Evolutionary conservation across 2,888 invertebrate genomes (phyloP), one percentile per base, ranked within the genome.

Genomic region (Mythimna pallens): DNA sequence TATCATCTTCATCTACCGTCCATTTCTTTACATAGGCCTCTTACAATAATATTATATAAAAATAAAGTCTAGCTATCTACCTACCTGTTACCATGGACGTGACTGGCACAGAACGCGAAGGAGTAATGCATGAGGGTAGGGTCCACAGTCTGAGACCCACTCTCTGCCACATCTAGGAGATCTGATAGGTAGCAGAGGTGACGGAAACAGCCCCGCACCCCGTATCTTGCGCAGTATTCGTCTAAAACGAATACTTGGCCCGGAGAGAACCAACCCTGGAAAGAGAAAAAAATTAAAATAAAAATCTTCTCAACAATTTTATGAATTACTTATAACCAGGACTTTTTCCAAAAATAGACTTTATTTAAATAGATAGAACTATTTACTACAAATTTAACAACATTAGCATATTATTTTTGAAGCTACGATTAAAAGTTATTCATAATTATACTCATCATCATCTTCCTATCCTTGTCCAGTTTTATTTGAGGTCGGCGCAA

Each of bases 71-170:
- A 68, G 40, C 68, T 67, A 66, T 68, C 67, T 81, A 92, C 97
- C 93, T 97, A 99, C 99, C 99, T 98, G 97, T 99, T 99, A 83
- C 99, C 99, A 93, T 99, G 99, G 14, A 99, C 99, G 95, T 99
- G 99, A 89, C 99, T 99, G 70, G 99, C 99, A 96, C 99, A 99
- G 97, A 99, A 99, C 62, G 99, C 99, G 96, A 99, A 99, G 90
- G 99, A 99, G 96, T 99, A 99, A 96, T 99, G 99, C 93, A 99
- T 99, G 79, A 99, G 97, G 0, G 99, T 99, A 0, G 99, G 99
- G 96, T 99, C 99, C 80, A 99, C 99, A 97, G 99, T 99, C 87
- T 98, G 97, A 79, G 96, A 96, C 58, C 98, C 98, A 89, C 99
- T 98, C 94, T 99, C 99, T 0, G 99, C 99, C 80, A 99, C 97